These are phyloP conservation scores for Ochropleura plecta DNA, from an alignment of 2,888 invertebrate species.

Conservation along the genomic window DNA sequence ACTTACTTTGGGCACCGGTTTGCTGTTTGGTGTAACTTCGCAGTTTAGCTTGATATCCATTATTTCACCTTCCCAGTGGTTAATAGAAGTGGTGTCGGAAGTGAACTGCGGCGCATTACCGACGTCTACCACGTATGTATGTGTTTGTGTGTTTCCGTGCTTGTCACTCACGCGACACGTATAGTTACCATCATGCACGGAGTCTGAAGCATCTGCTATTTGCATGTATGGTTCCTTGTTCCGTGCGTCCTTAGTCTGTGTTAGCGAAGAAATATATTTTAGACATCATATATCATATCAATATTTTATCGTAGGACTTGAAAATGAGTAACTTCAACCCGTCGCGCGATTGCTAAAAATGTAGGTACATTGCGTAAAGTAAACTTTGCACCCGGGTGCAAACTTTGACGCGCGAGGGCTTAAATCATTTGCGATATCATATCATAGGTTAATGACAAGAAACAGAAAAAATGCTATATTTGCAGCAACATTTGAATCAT, in stretches of 20 bases:
- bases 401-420: no score
- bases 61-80: constrained; percentile 51
- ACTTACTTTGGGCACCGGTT: constrained; percentile 58
- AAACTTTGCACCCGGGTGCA: no score
- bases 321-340: background rate
- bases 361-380: no score
- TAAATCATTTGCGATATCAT: background rate
- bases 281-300: no score
- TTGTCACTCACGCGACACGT: constrained; percentile 63
- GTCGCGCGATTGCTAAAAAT: no score
- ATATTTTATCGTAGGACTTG: background rate
- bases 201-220: constrained; percentile 21
- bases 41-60: constrained; percentile 46
- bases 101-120: constrained; percentile 47
- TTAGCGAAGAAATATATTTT: background rate
- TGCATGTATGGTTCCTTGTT: constrained; percentile 25
- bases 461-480: background rate
- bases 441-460: background rate
- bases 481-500: background rate
- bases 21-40: background rate
- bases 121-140: constrained; percentile 60
- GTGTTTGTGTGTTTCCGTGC: constrained; percentile 49
- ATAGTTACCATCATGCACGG: constrained; percentile 60
- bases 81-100: background rate
- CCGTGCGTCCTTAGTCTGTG: constrained; percentile 36